Percentiles rank a stretch among this genome's conserved stretches.
Evolutionary conservation across 2,888 invertebrate genomes (phyloP).

Genomic region (Sphinx pinastri): DNA sequence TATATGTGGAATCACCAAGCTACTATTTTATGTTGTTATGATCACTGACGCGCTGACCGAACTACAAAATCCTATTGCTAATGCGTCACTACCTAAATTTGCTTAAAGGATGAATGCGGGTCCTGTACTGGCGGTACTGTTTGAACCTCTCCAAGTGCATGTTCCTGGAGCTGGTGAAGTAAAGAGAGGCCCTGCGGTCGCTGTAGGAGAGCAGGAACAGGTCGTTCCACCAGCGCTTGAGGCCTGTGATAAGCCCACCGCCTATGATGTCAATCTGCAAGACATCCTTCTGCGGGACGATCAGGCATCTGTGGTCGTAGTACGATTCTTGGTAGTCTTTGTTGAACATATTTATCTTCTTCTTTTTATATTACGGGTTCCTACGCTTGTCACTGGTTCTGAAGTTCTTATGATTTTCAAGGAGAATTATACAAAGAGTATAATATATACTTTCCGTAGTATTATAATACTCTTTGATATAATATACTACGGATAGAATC

Average conservation of each 20-base stretch:
- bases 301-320: conserved; percentile 48
- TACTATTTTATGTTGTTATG: too few relatives aligned
- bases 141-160: conserved; percentile 31
- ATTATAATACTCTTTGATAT: too few relatives aligned
- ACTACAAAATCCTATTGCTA: neutral
- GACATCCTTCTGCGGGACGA: conserved; percentile 47
- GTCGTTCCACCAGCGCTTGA: conserved; percentile 51
- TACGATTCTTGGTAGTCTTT: conserved; percentile 43
- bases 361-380: too few relatives aligned
- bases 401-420: too few relatives aligned
- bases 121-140: conserved; percentile 26
- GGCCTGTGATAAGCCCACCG: conserved; percentile 25
- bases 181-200: conserved; percentile 31
- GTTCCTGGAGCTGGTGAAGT: conserved; percentile 39
- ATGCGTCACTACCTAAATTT: conserved; percentile 20
- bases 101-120: conserved; percentile 29
- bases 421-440: too few relatives aligned
- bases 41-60: neutral
- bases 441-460: too few relatives aligned
- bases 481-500: too few relatives aligned
- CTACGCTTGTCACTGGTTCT: too few relatives aligned
- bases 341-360: neutral
- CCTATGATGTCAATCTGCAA: conserved; percentile 47
- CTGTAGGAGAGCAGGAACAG: conserved; percentile 50
- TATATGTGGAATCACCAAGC: too few relatives aligned